Evolutionary conservation across 2,797 vertebrate species (phyloP).

Genomic region (Enteromius mattozi): DNA sequence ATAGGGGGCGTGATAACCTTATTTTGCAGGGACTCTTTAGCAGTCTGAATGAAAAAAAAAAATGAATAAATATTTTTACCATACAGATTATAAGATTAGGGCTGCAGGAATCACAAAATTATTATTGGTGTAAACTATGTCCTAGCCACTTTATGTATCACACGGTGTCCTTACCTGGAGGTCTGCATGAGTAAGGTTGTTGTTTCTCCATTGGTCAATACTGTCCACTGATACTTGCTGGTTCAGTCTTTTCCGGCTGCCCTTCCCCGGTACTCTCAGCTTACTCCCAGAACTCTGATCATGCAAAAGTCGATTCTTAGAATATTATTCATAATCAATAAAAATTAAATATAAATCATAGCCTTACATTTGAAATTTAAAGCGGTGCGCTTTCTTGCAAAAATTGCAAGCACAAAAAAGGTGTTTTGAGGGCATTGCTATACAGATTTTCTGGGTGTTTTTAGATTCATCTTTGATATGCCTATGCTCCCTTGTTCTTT

Average conservation of each 20-base stretch:
- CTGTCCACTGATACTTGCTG: constrained; percentile 86
- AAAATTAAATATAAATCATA: background rate
- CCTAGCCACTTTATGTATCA: background rate
- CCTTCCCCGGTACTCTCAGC: constrained; percentile 83
- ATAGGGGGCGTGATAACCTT: constrained; percentile 79
- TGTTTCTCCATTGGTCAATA: constrained; percentile 82
- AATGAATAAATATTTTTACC: background rate
- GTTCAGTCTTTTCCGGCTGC: constrained; percentile 87
- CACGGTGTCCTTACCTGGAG: constrained; percentile 69
- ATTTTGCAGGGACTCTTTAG: constrained; percentile 84
- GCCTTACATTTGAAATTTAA: background rate
- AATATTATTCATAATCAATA: background rate
- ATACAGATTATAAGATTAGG: background rate
- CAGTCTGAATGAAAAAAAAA: constrained; percentile 73
- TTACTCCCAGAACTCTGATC: constrained; percentile 78
- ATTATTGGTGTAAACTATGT: background rate
- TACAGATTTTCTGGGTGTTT: background rate
- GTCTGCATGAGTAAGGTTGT: constrained; percentile 82
- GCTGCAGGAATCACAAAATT: background rate
- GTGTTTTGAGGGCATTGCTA: background rate
- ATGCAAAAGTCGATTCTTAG: constrained; percentile 24
- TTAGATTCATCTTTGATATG: background rate
- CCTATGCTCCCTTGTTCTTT: background rate
- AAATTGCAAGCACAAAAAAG: background rate
- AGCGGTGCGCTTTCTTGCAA: background rate